Conservation (phyloP, 1,140 invertebrate species). For the Rhyacophila brunnea region DNA sequence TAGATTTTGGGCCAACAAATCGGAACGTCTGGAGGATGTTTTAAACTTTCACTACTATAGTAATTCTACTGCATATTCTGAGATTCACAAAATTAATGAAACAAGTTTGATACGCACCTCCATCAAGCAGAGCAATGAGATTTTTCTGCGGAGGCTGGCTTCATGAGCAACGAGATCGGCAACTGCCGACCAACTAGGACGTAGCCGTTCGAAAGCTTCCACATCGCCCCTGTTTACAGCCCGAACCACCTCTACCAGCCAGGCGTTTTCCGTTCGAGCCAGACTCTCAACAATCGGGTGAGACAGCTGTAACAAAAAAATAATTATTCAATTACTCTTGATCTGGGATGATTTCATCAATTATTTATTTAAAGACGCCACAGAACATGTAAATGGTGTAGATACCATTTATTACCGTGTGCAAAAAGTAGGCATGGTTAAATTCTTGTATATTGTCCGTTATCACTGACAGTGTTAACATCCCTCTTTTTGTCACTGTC, state of each 20-base stretch:
- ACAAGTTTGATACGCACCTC: conserved; percentile 62
- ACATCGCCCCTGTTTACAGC: conserved; percentile 94
- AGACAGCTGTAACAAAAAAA: conserved; percentile 63
- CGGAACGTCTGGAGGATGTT: too few relatives aligned
- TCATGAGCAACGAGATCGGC: conserved; percentile 87
- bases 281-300: conserved; percentile 91
- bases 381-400: too few relatives aligned
- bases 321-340: too few relatives aligned
- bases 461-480: too few relatives aligned
- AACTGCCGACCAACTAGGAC: conserved; percentile 77
- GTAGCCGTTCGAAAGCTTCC: conserved; percentile 79
- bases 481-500: too few relatives aligned
- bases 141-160: conserved; percentile 84
- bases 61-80: not conserved
- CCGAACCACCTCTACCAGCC: conserved; percentile 86
- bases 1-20: too few relatives aligned
- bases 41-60: not conserved
- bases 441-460: too few relatives aligned
- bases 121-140: conserved; percentile 94
- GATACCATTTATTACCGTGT: too few relatives aligned
- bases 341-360: too few relatives aligned
- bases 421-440: too few relatives aligned
- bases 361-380: too few relatives aligned
- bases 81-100: not conserved
- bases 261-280: conserved; percentile 77